Evolutionary conservation across 1,140 invertebrate genomes (phyloP).

Genomic region (Oreohelix idahoensis): DNA sequence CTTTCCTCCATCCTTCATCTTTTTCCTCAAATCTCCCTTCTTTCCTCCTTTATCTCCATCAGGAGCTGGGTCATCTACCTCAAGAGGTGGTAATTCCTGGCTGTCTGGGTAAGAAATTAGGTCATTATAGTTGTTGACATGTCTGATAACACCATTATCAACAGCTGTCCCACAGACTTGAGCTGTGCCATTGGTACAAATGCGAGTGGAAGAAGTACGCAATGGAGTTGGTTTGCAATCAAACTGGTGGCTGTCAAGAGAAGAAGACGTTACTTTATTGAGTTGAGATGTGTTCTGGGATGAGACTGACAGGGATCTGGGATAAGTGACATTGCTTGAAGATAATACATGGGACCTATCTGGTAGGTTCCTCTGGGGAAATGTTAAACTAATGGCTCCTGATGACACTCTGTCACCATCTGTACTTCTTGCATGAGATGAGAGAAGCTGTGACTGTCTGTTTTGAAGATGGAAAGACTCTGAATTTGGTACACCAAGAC

Average conservation of each 20-base stretch:
- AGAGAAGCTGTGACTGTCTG: neutral
- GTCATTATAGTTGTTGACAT: neutral
- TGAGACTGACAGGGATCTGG: neutral
- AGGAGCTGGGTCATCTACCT: neutral
- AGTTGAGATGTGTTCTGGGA: neutral
- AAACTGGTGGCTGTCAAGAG: neutral
- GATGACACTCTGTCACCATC: neutral
- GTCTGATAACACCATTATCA: too few relatives aligned
- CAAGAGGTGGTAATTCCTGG: neutral
- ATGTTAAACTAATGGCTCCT: neutral
- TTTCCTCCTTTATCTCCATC: neutral
- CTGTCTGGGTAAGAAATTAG: neutral
- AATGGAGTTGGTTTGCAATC: too few relatives aligned
- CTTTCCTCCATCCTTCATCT: conserved; percentile 2
- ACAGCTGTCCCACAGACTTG: neutral
- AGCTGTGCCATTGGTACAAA: too few relatives aligned
- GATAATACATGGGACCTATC: neutral
- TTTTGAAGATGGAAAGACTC: neutral
- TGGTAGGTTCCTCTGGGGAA: too few relatives aligned
- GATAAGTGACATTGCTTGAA: neutral
- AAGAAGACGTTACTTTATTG: neutral
- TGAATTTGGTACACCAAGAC: neutral
- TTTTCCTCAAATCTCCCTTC: neutral
- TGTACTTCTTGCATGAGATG: neutral
- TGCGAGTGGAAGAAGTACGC: too few relatives aligned